Base-by-base conservation (phyloP, 2,888 invertebrate species). In the Anaspis maculata region DNA sequence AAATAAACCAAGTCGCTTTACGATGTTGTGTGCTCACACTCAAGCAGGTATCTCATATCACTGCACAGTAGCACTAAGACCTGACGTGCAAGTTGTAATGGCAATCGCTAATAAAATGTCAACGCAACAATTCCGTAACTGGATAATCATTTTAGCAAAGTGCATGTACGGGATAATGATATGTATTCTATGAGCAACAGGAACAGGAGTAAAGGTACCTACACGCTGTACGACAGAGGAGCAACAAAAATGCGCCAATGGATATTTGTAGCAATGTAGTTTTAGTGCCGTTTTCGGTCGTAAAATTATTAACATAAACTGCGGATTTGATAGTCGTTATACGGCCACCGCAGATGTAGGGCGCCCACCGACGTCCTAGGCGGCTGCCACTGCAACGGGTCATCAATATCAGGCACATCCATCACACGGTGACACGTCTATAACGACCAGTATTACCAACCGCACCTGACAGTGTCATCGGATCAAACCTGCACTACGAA, bases 381-480 rank as follows among this genome's bases (percentile, higher is more conserved):
- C 35, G 39, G 32, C 41, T 15, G n/a, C 35, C 38, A 30, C 43
- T 38, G 45, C 45, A 41, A 35, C 38, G 42, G 56, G 52, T 58
- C 62, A 59, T 61, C 60, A 62, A 60, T 59, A 60, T 54, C 52
- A 46, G 49, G 46, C 51, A 50, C 57, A 64, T 62, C 61, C 58
- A 62, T 62, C 62, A 61, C 53, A 37, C 35, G 25, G 44, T 54
- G 62, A 61, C 63, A 60, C 54, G 49, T 59, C 56, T 52, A 59
- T 63, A 61, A 62, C 57, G 57, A 56, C n/a, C 54, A 52, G 55
- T 51, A 57, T 58, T 59, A 58, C 60, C 53, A 45, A 57, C 61
- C 62, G 48, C 62, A 63, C 61, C 61, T 61, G 61, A 57, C 58
- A 59, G 49, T 58, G 58, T 57, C 57, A 55, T 52, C 52, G 48